phyloP scores from a whole-genome alignment of 2,113 vertebrate species.

The Mormoops blainvillei region DNA sequence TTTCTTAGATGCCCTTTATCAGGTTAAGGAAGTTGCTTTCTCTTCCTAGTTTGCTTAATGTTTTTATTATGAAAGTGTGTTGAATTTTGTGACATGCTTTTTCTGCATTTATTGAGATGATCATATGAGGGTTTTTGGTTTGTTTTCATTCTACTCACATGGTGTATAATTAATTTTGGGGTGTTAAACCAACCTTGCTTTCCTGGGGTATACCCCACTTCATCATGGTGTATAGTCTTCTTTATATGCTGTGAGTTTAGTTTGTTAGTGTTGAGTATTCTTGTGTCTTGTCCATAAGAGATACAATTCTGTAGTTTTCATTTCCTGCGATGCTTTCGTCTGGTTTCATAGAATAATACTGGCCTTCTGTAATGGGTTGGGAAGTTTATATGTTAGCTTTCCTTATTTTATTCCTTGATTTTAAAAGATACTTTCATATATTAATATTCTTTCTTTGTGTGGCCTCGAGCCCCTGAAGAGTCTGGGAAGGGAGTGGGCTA shows the following conservation, averaged over 20 bases:
- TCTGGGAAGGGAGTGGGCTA: background rate
- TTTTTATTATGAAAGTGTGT: constrained; percentile 1
- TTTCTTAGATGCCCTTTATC: background rate
- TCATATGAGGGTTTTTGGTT: background rate
- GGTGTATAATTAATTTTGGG: background rate
- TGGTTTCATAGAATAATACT: constrained; percentile 11
- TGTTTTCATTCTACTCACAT: background rate
- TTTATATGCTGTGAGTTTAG: background rate
- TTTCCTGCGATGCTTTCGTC: background rate
- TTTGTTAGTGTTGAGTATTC: background rate
- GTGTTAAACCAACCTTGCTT: background rate
- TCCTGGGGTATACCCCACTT: background rate
- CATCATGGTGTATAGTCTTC: background rate
- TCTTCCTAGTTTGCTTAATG: background rate
- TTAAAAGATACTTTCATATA: background rate
- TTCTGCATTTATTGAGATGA: background rate
- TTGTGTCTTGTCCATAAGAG: background rate
- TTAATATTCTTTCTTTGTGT: background rate
- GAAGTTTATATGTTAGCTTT: background rate
- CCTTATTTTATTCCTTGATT: constrained; percentile 35
- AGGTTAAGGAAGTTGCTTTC: background rate
- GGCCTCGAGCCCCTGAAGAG: background rate
- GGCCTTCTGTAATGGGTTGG: background rate
- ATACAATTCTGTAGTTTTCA: background rate
- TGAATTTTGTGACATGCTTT: background rate